Evolutionary conservation across 1,140 invertebrate species (phyloP).

Genomic region (Chrysopa pallens): DNA sequence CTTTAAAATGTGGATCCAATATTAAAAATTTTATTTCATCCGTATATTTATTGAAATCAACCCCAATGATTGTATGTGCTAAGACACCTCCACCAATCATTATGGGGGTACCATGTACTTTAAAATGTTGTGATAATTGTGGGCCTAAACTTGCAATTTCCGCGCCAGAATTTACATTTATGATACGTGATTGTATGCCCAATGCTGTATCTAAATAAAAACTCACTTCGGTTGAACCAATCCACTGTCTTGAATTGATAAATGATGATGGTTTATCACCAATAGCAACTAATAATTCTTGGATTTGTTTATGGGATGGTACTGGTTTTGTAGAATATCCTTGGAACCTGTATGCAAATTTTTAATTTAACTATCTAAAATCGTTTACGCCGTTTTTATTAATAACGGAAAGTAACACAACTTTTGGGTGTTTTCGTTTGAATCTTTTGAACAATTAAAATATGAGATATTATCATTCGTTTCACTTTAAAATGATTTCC

Average conservation of each 20-base stretch:
- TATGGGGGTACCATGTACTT: constrained; percentile 83
- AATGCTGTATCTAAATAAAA: constrained; percentile 76
- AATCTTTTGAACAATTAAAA: too few species aligned
- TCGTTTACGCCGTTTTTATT: too few species aligned
- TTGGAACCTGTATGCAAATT: constrained; percentile 40
- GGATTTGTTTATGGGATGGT: constrained; percentile 78
- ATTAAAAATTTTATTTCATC: constrained; percentile 78
- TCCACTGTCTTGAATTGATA: constrained; percentile 87
- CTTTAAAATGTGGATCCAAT: constrained; percentile 95
- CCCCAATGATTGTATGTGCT: constrained; percentile 94
- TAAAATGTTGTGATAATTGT: constrained; percentile 79
- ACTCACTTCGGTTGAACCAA: constrained; percentile 93
- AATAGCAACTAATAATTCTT: constrained; percentile 85
- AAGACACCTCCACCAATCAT: constrained; percentile 98
- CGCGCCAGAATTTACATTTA: constrained; percentile 65
- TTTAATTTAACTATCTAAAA: too few species aligned
- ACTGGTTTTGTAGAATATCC: constrained; percentile 72
- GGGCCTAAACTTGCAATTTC: constrained; percentile 65
- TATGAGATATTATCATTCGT: too few species aligned
- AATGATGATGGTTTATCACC: constrained; percentile 84
- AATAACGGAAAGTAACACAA: too few species aligned
- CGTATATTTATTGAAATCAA: constrained; percentile 65
- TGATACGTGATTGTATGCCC: constrained; percentile 65
- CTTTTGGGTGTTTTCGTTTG: too few species aligned
- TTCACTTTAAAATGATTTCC: too few species aligned